Evolutionary conservation across 2,113 vertebrate genomes (phyloP).

Genomic region (Tapirus terrestris): DNA sequence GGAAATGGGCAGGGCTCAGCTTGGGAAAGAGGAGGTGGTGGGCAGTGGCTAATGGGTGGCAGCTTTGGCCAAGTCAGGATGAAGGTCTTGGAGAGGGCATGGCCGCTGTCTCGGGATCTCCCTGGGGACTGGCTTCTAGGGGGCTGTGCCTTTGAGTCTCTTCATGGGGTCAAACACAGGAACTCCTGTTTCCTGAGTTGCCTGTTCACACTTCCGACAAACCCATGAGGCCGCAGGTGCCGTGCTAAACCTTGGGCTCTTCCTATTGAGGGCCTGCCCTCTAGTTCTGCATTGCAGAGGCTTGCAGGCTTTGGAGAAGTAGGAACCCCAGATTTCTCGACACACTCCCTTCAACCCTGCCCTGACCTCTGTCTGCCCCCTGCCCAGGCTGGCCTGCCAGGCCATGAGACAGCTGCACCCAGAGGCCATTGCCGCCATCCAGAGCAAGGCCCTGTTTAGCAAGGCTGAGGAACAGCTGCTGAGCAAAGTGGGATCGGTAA

Average conservation of each 20-base stretch:
- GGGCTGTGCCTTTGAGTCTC: background rate
- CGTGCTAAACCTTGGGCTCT: background rate
- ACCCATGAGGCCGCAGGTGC: background rate
- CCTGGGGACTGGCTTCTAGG: background rate
- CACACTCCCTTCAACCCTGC: background rate
- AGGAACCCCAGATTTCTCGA: background rate
- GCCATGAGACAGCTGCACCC: constrained; percentile 98
- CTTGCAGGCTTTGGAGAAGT: background rate
- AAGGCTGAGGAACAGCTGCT: constrained; percentile 95
- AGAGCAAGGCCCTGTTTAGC: constrained; percentile 97
- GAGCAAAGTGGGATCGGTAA: constrained; percentile 94
- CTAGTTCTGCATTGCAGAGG: background rate
- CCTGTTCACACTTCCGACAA: background rate
- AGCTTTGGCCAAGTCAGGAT: background rate
- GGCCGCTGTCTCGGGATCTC: background rate
- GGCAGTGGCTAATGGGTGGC: background rate
- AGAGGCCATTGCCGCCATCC: constrained; percentile 96
- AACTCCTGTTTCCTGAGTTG: background rate
- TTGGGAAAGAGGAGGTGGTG: background rate
- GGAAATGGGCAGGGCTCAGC: background rate
- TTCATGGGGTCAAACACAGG: background rate
- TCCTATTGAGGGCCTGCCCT: background rate
- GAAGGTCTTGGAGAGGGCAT: background rate
- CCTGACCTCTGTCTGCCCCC: background rate
- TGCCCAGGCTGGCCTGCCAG: constrained; percentile 93